These are phyloP conservation scores for Agraylea sexmaculata DNA, from an alignment of 1,140 invertebrate genomes.

Conservation along the genomic window DNA sequence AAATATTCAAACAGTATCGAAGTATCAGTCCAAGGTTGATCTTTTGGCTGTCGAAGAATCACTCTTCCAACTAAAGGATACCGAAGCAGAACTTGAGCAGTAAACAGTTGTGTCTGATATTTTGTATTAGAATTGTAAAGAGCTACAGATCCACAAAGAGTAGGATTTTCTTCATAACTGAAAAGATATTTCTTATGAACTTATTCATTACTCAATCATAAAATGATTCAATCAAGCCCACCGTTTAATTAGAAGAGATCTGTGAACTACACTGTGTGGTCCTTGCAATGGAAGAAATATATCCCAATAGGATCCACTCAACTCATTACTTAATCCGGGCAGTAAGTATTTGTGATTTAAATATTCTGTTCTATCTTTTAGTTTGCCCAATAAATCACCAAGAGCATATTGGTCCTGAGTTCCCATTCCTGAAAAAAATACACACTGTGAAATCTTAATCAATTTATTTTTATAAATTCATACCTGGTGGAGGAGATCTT, in stretches of 20 bases:
- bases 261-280: conserved; percentile 60
- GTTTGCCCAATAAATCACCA: conserved; percentile 84
- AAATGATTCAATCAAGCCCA: conserved; percentile 28
- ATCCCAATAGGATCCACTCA: conserved; percentile 68
- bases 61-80: conserved; percentile 84
- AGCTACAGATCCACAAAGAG: conserved; percentile 54
- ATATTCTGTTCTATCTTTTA: conserved; percentile 57
- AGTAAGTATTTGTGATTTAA: conserved; percentile 54
- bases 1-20: conserved; percentile 63
- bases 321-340: conserved; percentile 51
- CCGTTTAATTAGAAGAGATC: conserved; percentile 75
- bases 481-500: conserved; percentile 51
- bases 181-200: conserved; percentile 10
- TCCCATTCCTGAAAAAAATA: conserved; percentile 42
- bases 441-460: conserved; percentile 14
- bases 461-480: conserved; percentile 10
- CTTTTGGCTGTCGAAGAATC: conserved; percentile 68
- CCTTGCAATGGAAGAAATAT: conserved; percentile 78
- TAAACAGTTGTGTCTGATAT: conserved; percentile 58
- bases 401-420: conserved; percentile 82
- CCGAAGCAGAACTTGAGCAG: conserved; percentile 60
- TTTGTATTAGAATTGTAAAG: conserved; percentile 52
- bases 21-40: conserved; percentile 73
- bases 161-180: conserved; percentile 42
- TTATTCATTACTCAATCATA: conserved; percentile 1